A percentile compares a stretch with the other conserved stretches of the same genome.
Evolutionary conservation across 2,113 vertebrate species (phyloP).

Genomic region (Nothocercus nigrocapillus): DNA sequence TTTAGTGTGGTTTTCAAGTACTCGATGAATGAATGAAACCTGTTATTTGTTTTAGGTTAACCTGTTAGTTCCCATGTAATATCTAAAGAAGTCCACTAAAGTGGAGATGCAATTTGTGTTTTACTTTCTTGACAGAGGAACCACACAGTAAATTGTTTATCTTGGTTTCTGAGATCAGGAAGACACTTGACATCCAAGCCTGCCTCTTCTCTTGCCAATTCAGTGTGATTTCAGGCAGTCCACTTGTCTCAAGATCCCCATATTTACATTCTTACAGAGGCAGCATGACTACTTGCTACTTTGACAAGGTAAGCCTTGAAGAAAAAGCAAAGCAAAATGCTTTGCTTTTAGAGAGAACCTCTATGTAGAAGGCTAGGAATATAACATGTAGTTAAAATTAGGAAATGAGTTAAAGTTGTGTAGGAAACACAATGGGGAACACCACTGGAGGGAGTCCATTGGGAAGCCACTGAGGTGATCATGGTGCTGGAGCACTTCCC

Average conservation of each 20-base stretch:
- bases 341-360: not conserved
- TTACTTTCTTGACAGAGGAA: not conserved
- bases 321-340: not conserved
- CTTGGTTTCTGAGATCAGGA: not conserved
- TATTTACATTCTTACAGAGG: not conserved
- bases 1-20: not conserved
- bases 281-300: not conserved
- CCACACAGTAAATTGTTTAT: not conserved
- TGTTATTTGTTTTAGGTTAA: not conserved
- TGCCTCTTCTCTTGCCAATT: not conserved
- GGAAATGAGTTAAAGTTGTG: no score
- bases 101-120: not conserved
- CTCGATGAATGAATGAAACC: not conserved
- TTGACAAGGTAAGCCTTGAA: not conserved
- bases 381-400: not conserved
- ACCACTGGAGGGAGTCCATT: fast-evolving
- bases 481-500: not conserved
- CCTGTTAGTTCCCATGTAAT: not conserved
- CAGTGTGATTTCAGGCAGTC: not conserved
- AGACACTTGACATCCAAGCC: not conserved
- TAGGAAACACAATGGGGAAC: not conserved
- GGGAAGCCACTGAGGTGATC: not conserved
- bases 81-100: not conserved
- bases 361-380: not conserved
- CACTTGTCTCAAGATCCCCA: not conserved